A percentile compares a stretch with the other conserved stretches of the same genome.
Evolutionary conservation across 1,140 invertebrate genomes (phyloP).

Genomic region (Drosophila punjabiensis): DNA sequence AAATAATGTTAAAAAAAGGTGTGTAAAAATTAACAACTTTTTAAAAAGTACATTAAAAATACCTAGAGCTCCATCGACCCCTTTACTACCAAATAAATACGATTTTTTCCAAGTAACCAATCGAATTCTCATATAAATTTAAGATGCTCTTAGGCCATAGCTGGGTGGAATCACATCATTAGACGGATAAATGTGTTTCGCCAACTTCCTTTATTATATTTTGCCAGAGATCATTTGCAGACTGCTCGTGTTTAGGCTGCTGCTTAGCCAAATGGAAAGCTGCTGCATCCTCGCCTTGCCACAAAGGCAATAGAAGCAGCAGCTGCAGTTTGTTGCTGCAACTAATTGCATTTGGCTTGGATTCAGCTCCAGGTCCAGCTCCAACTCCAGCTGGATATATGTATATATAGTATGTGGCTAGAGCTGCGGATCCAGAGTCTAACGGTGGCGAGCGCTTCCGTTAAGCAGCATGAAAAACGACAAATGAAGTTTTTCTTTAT

Average conservation of each 20-base stretch:
- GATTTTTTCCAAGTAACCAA: constrained; percentile 5
- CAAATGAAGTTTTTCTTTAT: constrained; percentile 56
- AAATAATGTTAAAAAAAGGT: neutral
- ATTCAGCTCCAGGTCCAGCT: constrained; percentile 62
- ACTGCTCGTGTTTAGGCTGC: constrained; percentile 50
- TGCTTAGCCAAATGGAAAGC: constrained; percentile 78
- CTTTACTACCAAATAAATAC: constrained; percentile 15
- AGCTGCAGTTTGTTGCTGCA: constrained; percentile 82
- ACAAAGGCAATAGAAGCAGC: no score
- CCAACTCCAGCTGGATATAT: constrained; percentile 19
- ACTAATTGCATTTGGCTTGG: constrained; percentile 79
- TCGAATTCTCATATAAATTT: constrained; percentile 9
- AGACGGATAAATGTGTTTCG: constrained; percentile 51
- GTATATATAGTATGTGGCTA: constrained; percentile 1
- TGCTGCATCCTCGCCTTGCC: constrained; percentile 47
- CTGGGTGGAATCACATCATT: constrained; percentile 55
- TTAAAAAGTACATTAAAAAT: neutral
- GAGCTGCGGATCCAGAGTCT: constrained; percentile 39
- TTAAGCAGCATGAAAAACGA: constrained; percentile 66
- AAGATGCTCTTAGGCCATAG: constrained; percentile 19
- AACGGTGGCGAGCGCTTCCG: constrained; percentile 61
- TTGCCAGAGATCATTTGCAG: constrained; percentile 62
- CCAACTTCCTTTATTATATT: constrained; percentile 68
- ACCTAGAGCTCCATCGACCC: neutral
- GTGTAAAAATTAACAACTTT: neutral